These are phyloP conservation scores for Vandiemenella viatica DNA, from an alignment of 2,888 invertebrate genomes.

Conservation along the genomic window DNA sequence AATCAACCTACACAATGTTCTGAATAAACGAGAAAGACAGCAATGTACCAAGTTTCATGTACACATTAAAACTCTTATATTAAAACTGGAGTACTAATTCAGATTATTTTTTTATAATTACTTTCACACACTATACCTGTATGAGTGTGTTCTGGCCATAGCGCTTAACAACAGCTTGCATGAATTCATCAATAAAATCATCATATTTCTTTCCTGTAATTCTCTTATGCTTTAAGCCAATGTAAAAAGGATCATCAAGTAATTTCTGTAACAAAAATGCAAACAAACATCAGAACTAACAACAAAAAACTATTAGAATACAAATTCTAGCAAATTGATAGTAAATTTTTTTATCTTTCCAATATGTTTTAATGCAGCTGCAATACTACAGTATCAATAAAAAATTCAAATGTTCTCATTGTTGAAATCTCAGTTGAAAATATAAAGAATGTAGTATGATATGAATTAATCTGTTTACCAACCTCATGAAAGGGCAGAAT, in stretches of 20 bases:
- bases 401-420: too few relatives aligned
- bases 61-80: slow-evolving; percentile 26
- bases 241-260: slow-evolving; percentile 86
- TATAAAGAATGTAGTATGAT: too few relatives aligned
- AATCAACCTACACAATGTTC: background rate
- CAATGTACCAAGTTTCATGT: background rate
- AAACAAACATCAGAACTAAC: slow-evolving; percentile 18
- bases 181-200: slow-evolving; percentile 92
- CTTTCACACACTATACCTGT: slow-evolving; percentile 37
- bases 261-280: slow-evolving; percentile 43
- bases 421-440: too few relatives aligned
- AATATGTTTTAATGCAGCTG: too few relatives aligned
- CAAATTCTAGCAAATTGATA: too few relatives aligned
- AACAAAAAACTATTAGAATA: too few relatives aligned
- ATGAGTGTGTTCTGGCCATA: slow-evolving; percentile 77
- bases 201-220: slow-evolving; percentile 76
- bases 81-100: background rate
- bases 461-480: too few relatives aligned
- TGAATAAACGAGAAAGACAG: background rate
- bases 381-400: too few relatives aligned
- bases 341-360: too few relatives aligned
- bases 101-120: slow-evolving; percentile 32
- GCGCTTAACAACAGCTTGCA: slow-evolving; percentile 73
- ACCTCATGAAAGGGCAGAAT: too few relatives aligned
- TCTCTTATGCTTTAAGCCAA: slow-evolving; percentile 76